Conservation (phyloP, 2,113 vertebrate species). For the Corvus hawaiiensis region DNA sequence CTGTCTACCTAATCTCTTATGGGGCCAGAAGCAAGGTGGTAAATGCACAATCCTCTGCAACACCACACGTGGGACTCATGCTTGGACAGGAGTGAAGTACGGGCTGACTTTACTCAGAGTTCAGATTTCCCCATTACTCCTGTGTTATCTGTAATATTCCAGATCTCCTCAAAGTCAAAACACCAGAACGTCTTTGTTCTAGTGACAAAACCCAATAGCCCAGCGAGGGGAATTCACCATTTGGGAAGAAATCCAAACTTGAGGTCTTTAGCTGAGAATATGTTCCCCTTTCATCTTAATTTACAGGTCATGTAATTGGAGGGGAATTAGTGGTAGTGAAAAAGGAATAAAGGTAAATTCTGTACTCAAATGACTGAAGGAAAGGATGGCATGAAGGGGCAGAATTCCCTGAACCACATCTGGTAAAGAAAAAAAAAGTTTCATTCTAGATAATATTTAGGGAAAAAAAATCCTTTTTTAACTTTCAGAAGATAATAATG, state of each 20-base stretch:
- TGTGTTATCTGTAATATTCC: neutral
- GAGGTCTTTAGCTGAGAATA: neutral
- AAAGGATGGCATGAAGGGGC: neutral
- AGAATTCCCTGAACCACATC: neutral
- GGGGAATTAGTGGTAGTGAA: neutral
- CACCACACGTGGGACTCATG: neutral
- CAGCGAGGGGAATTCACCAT: neutral
- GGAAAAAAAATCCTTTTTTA: rapidly evolving
- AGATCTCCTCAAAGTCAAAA: neutral
- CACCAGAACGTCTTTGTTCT: neutral
- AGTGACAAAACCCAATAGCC: neutral
- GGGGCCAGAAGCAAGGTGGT: neutral
- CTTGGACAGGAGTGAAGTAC: neutral
- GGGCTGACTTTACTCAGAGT: neutral
- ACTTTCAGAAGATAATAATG: neutral
- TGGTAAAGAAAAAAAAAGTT: neutral
- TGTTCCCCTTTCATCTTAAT: neutral
- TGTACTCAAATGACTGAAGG: neutral
- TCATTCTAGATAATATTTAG: neutral
- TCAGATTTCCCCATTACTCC: neutral
- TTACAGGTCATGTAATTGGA: neutral
- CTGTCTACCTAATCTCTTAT: neutral
- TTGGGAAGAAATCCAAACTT: neutral
- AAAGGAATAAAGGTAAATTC: neutral
- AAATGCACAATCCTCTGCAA: neutral